phyloP scores from a whole-genome alignment of 2,113 vertebrate species.

The Lycocorax pyrrhopterus region DNA sequence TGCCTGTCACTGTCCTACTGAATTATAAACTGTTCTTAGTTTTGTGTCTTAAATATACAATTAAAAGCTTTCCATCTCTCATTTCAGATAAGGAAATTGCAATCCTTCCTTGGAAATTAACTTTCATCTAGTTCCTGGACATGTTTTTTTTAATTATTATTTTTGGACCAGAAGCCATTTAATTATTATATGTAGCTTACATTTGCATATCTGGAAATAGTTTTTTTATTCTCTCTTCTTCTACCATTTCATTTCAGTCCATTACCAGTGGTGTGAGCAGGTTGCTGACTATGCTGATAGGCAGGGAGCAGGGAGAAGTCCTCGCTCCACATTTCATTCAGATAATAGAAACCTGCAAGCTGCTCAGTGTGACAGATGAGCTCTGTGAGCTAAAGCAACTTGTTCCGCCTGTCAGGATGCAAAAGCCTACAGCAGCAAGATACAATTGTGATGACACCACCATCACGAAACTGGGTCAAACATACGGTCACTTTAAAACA shows the following conservation, averaged over 20 bases:
- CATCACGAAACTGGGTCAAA: slow-evolving; percentile 66
- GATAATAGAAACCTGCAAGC: slow-evolving; percentile 66
- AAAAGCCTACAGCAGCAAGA: slow-evolving; percentile 57
- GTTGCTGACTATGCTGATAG: slow-evolving; percentile 27
- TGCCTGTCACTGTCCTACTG: neutral
- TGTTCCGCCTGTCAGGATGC: slow-evolving; percentile 73
- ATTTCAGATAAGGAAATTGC: neutral
- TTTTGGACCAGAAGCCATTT: neutral
- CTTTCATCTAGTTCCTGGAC: neutral
- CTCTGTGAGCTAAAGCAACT: slow-evolving; percentile 56
- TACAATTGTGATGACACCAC: slow-evolving; percentile 62
- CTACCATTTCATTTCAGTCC: neutral
- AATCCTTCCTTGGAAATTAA: neutral
- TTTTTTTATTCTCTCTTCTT: neutral
- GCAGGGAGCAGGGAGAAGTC: neutral
- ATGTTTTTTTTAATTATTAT: neutral
- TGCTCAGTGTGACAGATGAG: slow-evolving; percentile 72
- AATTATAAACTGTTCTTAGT: neutral
- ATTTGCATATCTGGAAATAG: neutral
- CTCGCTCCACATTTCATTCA: slow-evolving; percentile 59
- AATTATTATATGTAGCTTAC: neutral
- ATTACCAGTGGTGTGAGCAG: neutral
- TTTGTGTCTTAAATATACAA: neutral
- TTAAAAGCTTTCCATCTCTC: neutral
- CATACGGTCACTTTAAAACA: slow-evolving; percentile 66